Conservation (phyloP, 2,113 vertebrate species). For the Pseudopodoces humilis region DNA sequence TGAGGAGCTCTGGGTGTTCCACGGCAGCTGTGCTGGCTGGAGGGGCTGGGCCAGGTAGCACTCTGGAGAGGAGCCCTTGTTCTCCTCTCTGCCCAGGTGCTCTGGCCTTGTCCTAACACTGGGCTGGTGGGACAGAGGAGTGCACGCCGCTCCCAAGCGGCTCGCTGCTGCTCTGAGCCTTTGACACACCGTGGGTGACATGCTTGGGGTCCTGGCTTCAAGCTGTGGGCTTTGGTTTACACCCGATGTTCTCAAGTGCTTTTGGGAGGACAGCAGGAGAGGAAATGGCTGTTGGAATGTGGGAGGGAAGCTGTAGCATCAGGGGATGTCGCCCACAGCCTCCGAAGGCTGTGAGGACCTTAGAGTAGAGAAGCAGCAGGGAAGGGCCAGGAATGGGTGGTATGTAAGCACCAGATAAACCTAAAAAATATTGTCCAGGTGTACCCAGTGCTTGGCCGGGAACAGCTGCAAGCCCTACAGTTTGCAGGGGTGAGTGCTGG, state of each 20-base stretch:
- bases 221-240: not conserved
- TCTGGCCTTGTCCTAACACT: not conserved
- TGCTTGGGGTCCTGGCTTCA: not conserved
- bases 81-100: not conserved
- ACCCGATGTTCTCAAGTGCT: not conserved
- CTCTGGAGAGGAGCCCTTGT: not conserved
- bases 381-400: not conserved
- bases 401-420: not conserved
- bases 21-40: not conserved
- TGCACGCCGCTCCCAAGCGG: fast-evolving
- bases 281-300: not conserved
- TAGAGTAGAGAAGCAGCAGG: not conserved
- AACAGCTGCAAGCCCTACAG: not conserved
- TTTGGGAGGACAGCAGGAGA: not conserved
- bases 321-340: not conserved
- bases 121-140: not conserved
- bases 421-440: not conserved
- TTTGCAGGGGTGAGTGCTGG: not conserved
- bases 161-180: fast-evolving
- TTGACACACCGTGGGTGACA: not conserved
- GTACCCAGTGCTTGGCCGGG: not conserved
- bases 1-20: not conserved
- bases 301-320: not conserved
- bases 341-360: not conserved
- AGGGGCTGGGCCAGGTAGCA: not conserved